These are phyloP conservation scores for Teleogryllus oceanicus DNA, from an alignment of 2,888 invertebrate genomes.

Conservation along the genomic window DNA sequence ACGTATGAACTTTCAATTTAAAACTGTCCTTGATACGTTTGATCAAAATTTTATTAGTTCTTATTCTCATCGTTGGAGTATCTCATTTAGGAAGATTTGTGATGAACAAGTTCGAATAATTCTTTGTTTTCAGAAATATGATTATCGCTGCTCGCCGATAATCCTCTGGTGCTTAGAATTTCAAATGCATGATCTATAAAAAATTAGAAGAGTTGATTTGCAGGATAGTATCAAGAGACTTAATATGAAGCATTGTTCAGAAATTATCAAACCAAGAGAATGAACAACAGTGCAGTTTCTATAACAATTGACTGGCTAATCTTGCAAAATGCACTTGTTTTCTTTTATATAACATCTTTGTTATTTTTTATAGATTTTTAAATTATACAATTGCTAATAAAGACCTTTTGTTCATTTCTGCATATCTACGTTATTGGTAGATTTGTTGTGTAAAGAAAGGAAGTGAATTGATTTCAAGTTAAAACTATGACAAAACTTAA, in stretches of 20 bases:
- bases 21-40: too few species aligned
- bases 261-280: not conserved
- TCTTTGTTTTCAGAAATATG: conserved; percentile 1
- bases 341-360: not conserved
- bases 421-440: not conserved
- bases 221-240: not conserved
- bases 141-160: not conserved
- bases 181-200: not conserved
- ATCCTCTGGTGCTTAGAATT: not conserved
- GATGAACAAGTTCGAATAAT: not conserved
- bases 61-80: too few species aligned
- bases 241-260: not conserved
- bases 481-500: not conserved
- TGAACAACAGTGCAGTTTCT: too few species aligned
- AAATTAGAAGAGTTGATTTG: not conserved
- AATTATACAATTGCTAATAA: conserved; percentile 18
- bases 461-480: not conserved
- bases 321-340: not conserved
- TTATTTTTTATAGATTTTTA: not conserved
- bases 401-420: not conserved
- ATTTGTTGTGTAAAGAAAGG: not conserved
- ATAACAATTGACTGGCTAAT: not conserved
- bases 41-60: too few species aligned
- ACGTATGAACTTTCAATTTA: too few species aligned
- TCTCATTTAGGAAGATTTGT: too few species aligned